Evolutionary conservation across 2,797 vertebrate genomes (phyloP), one percentile per base, ranked within the genome.

Genomic region (Dallia pectoralis): DNA sequence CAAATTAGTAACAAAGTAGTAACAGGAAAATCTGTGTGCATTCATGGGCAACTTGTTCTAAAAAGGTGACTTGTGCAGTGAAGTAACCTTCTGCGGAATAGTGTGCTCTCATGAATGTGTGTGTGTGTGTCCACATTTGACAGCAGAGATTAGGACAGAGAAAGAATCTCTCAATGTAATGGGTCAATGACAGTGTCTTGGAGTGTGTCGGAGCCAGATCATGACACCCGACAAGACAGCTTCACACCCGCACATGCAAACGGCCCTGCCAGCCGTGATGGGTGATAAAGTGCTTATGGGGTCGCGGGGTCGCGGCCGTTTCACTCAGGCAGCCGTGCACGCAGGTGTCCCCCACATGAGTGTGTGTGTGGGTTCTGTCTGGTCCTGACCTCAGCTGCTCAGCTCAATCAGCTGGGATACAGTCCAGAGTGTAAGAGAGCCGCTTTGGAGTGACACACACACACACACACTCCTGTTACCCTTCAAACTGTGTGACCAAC

Each of bases 21-120:
- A n/a, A n/a, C n/a, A n/a, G n/a, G n/a, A n/a, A n/a, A n/a, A n/a
- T 87, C 72, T 73, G 79, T 84, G 81, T 85, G 87, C 85, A 81
- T 85, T 81, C 80, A 81, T 82, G 85, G n/a, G n/a, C n/a, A n/a
- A n/a, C n/a, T n/a, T n/a, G n/a, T n/a, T 88, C 91, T 91, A 89
- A 85, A 90, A 90, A 90, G 91, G 90, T 75, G 87, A 92, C 90
- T 90, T 79, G 70, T 47, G 22, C 14, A 11, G 53, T 27, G 77
- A 61, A 33, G 76, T 80, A 82, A 67, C 48, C 67, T 79, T 71
- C 75, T 64, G 32, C 59, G 74, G 27, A 6, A 59, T 29, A 51
- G 64, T 29, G 47, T 51, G 67, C 68, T 66, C 69, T 22, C 22
- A 33, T 69, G 47, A 53, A 61, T 71, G 59, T 48, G 36, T 71